Base-by-base conservation (phyloP, 2,888 invertebrate genomes). In the Lissocephala sabroskyi region DNA sequence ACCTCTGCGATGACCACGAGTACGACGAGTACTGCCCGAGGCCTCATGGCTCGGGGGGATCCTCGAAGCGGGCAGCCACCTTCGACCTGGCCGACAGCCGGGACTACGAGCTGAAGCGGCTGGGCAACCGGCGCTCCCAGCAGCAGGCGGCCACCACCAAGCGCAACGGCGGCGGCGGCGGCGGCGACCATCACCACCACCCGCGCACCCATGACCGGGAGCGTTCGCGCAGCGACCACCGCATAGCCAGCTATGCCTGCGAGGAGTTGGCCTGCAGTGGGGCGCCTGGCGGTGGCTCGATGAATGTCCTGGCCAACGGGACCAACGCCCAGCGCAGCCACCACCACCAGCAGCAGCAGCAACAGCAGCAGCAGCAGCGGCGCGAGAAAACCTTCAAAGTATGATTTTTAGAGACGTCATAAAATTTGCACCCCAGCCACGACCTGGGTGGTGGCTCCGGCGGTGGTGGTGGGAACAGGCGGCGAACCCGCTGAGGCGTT, bases 381-480 rank as follows among this genome's bases (percentile, higher is more conserved):
- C 84, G 84, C 37, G 84, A 84, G 54, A 84, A 84, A 79, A 84
- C 84, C 30, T 84, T 84, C 46, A 84, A 84, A 79, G 84, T 84
- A 84, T 84, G 84, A 84, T 84, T 84, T 84, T 84, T 84, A 81
- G 84, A 84, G 84, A 84, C 84, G 84, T 84, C 84, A 83, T 84
- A 84, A 84, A 82, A 83, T 82, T 83, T 80, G 82, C 68, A 78
- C 60, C 65, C 67, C 58, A 62, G 62, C 62, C 67, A 60, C 62
- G 78, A 68, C 49, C 47, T 59, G 60, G 62, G 50, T 41, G 13
- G 23, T 36, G 37, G 33, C 43, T 46, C 49, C 45, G 52, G 17
- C 51, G 58, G 48, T 36, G 59, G 26, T 32, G 49, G 37, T 35
- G 45, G 16, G 17, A 16, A 62, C 11, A 51, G 65, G 49, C 56